These are phyloP conservation scores for mouse (Mus musculus) DNA, from an alignment of 2,113 vertebrate genomes.

Conservation along the genomic window DNA sequence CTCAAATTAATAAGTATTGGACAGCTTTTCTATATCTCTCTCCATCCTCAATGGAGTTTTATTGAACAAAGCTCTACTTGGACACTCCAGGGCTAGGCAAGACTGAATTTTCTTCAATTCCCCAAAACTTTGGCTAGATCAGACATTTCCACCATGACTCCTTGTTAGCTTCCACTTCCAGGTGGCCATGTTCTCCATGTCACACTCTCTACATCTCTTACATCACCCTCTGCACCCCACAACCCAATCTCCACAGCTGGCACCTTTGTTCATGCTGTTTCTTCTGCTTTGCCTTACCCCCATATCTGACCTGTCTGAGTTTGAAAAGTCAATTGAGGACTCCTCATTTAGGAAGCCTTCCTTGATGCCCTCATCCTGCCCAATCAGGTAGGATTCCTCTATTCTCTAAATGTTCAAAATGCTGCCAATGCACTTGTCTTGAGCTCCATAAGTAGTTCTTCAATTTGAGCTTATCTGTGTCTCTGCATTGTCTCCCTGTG, in stretches of 20 bases:
- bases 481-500: background rate
- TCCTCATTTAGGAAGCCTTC: background rate
- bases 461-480: background rate
- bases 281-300: background rate
- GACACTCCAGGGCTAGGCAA: conserved; percentile 18
- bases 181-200: too few species aligned
- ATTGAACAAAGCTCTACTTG: conserved; percentile 24
- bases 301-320: background rate
- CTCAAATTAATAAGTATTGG: conserved; percentile 62
- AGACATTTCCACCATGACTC: background rate
- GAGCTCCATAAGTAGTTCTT: background rate
- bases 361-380: background rate
- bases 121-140: background rate
- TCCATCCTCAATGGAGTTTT: conserved; percentile 65
- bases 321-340: background rate
- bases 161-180: background rate
- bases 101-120: background rate
- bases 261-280: background rate
- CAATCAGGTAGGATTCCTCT: background rate
- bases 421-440: background rate
- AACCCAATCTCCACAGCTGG: background rate
- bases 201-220: too few species aligned
- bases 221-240: background rate
- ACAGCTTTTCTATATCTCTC: conserved; percentile 60
- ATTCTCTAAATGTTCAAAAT: background rate